Evolutionary conservation across 2,113 vertebrate species (phyloP).

Genomic region (Misgurnus anguillicaudatus): DNA sequence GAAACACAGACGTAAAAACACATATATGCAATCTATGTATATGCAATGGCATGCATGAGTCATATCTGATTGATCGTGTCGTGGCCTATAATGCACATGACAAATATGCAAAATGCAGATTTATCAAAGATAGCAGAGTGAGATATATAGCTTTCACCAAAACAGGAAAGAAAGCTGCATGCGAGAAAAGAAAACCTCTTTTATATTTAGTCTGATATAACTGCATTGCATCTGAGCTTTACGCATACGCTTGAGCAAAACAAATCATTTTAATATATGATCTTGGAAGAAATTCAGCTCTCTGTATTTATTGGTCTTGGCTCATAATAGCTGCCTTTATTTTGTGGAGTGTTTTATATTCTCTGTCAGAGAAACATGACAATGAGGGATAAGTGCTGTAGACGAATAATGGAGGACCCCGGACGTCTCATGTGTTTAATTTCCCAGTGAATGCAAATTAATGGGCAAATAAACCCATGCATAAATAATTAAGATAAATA

Average conservation of each 20-base stretch:
- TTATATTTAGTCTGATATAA: not conserved
- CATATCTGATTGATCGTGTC: not conserved
- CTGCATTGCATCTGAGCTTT: not conserved
- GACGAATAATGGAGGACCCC: conserved; percentile 47
- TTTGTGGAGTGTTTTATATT: conserved; percentile 32
- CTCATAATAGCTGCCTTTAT: conserved; percentile 42
- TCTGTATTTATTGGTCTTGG: conserved; percentile 25
- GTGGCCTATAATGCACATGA: not conserved
- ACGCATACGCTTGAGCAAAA: conserved; percentile 1
- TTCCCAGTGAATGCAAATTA: conserved; percentile 56
- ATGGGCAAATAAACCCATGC: conserved; percentile 57
- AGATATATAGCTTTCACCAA: not conserved
- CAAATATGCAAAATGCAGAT: not conserved
- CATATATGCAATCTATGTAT: not conserved
- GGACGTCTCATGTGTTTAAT: conserved; percentile 50
- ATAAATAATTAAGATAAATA: conserved; percentile 60
- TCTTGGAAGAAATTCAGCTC: conserved; percentile 4
- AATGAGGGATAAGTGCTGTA: conserved; percentile 37
- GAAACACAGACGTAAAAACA: conserved; percentile 13
- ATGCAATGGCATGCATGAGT: not conserved
- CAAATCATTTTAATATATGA: conserved; percentile 19
- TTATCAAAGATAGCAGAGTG: no score
- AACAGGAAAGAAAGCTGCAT: not conserved
- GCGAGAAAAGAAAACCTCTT: not conserved
- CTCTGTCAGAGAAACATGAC: conserved; percentile 25